Conservation (phyloP, 2,797 vertebrate genomes). For the Amblyraja radiata region DNA sequence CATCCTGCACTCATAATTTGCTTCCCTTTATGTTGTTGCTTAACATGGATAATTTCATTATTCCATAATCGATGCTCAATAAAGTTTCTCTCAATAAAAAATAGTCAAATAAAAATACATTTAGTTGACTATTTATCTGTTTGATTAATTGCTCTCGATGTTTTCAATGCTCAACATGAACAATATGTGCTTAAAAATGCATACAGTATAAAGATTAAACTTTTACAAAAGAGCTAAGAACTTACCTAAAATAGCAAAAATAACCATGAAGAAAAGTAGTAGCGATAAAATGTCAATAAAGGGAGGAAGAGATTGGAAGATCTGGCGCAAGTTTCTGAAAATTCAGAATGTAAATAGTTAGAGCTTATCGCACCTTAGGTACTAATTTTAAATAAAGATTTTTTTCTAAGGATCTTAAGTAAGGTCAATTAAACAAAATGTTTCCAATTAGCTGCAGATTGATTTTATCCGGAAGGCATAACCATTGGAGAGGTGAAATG, state of each 20-base stretch:
- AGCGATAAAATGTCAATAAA: conserved; percentile 95
- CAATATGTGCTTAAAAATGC: neutral
- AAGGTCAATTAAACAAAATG: neutral
- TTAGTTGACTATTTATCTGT: neutral
- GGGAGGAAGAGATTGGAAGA: conserved; percentile 97
- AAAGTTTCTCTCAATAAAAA: neutral
- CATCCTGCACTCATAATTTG: neutral
- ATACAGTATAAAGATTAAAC: neutral
- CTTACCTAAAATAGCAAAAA: conserved; percentile 92
- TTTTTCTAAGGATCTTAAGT: neutral
- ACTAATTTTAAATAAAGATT: neutral
- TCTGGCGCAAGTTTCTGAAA: conserved; percentile 88
- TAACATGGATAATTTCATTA: neutral
- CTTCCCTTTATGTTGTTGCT: neutral
- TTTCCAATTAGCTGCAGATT: neutral
- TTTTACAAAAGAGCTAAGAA: conserved; percentile 3
- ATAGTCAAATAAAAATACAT: neutral
- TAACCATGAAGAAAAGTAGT: conserved; percentile 97
- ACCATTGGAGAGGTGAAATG: neutral
- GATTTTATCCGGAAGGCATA: neutral
- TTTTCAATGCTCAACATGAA: neutral
- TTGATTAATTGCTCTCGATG: neutral
- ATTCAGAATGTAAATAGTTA: conserved; percentile 37
- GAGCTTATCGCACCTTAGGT: neutral
- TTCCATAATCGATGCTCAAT: neutral